Base-by-base conservation (phyloP, 2,113 vertebrate species). In the Rostratula benghalensis region DNA sequence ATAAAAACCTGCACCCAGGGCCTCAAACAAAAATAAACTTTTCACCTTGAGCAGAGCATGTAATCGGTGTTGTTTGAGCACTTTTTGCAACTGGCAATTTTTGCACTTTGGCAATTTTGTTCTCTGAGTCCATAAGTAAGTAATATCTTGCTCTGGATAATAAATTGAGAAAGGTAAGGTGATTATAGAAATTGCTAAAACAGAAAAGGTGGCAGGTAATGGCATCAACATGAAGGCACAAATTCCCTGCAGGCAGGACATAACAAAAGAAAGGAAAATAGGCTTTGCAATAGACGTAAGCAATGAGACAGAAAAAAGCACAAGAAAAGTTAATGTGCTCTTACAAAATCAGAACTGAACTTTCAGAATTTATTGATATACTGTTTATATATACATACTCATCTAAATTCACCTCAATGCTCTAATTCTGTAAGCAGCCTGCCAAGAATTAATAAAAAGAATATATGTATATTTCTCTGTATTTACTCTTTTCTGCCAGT, bases 371-470 rank as follows among this genome's bases (percentile, higher is more conserved):
- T 94, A 95, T 43, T 59, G 78, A 94, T 73, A 84, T 60, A 86
- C 33, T 94, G 56, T 76, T 96, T 76, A 71, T 79, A 92, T 91
- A 94, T 81, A 65, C 69, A 91, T 48, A 79, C n/a, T 80, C 87
- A 71, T 96, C 81, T 96, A 96, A 97, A 95, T 89, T 85, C 80
- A 97, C 87, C 84, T 90, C 90, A 11, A 16, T 37, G 50, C 88
- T 94, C 75, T 53, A 39, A 9, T 91, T 89, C 48, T 63, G n/a
- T 70, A 96, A 89, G 71, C 85, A 96, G 87, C 59, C 83, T 97
- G 95, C 85, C 93, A 97, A 97, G 90, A 95, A 97, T 83, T 95
- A 97, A 96, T 93, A 91, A 91, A 94, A 97, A 97, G 63, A 54
- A 92, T 79, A 82, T 88, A 80, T 88, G 68, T 87, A 23, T 90